Percentiles rank a stretch among this genome's conserved stretches.
Evolutionary conservation across 2,797 vertebrate species (phyloP).

Genomic region (Sebastes matsubarae): DNA sequence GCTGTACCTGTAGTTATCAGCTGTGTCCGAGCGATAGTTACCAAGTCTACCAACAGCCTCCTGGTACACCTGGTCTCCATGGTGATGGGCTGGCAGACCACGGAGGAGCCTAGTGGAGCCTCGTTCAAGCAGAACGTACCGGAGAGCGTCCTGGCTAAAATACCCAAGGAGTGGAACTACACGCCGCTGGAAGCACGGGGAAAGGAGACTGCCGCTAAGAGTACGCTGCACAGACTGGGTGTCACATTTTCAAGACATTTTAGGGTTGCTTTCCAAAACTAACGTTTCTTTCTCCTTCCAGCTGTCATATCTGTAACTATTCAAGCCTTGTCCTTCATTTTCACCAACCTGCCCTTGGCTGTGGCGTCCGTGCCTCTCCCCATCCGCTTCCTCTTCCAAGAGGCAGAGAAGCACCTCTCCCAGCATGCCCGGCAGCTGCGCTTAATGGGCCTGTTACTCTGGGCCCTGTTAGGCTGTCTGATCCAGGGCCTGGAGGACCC

Average conservation of each 20-base stretch:
- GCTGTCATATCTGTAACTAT: conserved; percentile 84
- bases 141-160: conserved; percentile 83
- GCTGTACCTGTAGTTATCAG: conserved; percentile 79
- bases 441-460: conserved; percentile 89
- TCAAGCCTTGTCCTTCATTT: conserved; percentile 92
- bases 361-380: conserved; percentile 92
- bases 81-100: conserved; percentile 80
- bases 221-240: conserved; percentile 69
- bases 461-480: conserved; percentile 89
- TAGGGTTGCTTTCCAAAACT: not conserved
- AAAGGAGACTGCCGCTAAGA: conserved; percentile 79
- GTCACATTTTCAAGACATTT: not conserved
- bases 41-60: conserved; percentile 80
- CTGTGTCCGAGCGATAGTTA: conserved; percentile 83
- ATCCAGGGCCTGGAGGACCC: conserved; percentile 90
- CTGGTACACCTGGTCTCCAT: conserved; percentile 86
- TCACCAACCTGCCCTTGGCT: conserved; percentile 91
- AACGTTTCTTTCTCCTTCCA: conserved; percentile 59
- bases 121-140: conserved; percentile 79
- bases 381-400: conserved; percentile 92
- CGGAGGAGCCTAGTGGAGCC: conserved; percentile 73
- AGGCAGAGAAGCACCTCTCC: conserved; percentile 91
- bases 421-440: conserved; percentile 88
- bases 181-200: conserved; percentile 71
- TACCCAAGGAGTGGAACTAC: conserved; percentile 94